These are phyloP conservation scores for Micronycteris hirsuta DNA, from an alignment of 2,113 vertebrate species.

Conservation along the genomic window DNA sequence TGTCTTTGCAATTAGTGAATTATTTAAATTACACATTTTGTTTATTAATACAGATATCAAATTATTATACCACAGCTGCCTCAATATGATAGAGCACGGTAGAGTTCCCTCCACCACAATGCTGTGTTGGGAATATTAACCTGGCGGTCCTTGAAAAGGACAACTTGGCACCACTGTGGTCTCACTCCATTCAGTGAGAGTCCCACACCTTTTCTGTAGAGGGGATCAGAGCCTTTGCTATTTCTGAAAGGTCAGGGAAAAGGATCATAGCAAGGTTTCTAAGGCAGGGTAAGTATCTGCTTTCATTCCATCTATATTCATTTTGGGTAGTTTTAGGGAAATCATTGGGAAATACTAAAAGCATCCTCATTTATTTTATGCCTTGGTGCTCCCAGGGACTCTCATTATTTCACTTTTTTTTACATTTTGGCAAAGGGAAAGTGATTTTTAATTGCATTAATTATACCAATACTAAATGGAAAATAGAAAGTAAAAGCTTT, in stretches of 20 bases:
- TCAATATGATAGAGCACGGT: not conserved
- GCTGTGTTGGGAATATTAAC: not conserved
- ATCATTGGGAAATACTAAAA: not conserved
- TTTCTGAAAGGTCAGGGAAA: not conserved
- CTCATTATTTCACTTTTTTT: not conserved
- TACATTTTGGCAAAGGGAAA: not conserved
- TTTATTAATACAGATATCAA: not conserved
- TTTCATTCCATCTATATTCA: not conserved
- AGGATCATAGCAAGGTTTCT: not conserved
- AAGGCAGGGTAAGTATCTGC: not conserved
- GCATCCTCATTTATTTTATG: not conserved
- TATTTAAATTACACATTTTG: not conserved
- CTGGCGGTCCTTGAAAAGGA: not conserved
- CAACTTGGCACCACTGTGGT: not conserved
- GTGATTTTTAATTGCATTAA: not conserved
- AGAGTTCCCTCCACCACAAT: fast-evolving
- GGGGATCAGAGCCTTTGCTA: not conserved
- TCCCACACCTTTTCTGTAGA: not conserved
- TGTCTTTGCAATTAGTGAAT: not conserved
- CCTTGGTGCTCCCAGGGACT: not conserved
- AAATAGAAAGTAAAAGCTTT: not conserved
- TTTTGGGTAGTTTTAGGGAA: not conserved
- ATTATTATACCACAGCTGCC: not conserved
- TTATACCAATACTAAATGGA: not conserved
- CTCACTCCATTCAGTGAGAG: not conserved